These are phyloP conservation scores for chimpanzee (Pan troglodytes) DNA, from an alignment of 2,113 vertebrate species.

Conservation along the genomic window NHGRI_mPanTro3-v2.1_pri NC_072413.2:28000501-28001000, in stretches of 20 bases:
- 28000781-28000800: background rate
- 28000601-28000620: background rate
- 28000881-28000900: background rate
- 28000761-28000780: background rate
- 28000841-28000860: background rate
- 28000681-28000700: background rate
- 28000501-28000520: constrained; percentile 3
- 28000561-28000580: background rate
- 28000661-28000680: background rate
- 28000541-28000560: background rate
- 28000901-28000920: background rate
- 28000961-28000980: background rate
- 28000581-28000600: background rate
- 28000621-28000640: background rate
- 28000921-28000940: background rate
- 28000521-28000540: background rate
- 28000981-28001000: background rate
- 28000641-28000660: background rate
- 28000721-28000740: background rate
- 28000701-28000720: background rate
- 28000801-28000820: background rate
- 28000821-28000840: background rate
- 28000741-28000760: background rate
- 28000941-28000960: background rate
- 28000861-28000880: background rate